A percentile compares a stretch with the other conserved stretches of the same genome.
These are phyloP conservation scores for Aphidius gifuensis DNA, from an alignment of 1,140 invertebrate genomes.

Conservation along the genomic window DNA sequence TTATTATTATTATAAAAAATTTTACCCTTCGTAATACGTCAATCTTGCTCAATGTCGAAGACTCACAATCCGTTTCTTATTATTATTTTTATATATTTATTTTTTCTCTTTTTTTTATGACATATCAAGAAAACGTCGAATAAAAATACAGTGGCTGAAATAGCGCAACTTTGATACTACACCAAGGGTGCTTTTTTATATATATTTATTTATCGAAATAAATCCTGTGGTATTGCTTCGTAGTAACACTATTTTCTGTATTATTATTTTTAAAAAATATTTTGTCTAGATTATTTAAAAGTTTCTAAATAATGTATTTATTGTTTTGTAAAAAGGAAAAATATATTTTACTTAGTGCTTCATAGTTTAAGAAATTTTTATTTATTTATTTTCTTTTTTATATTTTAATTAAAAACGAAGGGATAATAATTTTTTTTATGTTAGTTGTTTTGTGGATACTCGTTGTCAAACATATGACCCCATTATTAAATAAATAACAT, in stretches of 20 bases:
- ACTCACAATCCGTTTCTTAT: constrained; percentile 1
- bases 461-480: no score
- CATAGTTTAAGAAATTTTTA: no score
- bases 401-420: no score
- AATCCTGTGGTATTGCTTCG: constrained; percentile 40
- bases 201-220: constrained; percentile 32
- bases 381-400: no score
- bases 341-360: no score
- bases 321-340: background rate
- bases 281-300: no score
- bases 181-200: constrained; percentile 25
- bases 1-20: background rate
- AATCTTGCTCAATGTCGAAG: background rate
- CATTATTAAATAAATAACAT: no score
- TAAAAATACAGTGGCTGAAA: constrained; percentile 31
- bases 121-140: constrained; percentile 26
- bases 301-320: background rate
- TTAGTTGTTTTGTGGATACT: no score
- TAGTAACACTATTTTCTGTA: constrained; percentile 27
- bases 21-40: background rate
- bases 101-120: constrained; percentile 13
- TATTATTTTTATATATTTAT: constrained; percentile 1
- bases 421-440: no score
- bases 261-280: background rate
- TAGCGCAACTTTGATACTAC: constrained; percentile 18